These are phyloP conservation scores for Montipora capitata DNA, from an alignment of 92 coral and sea anemone genomes.

Conservation along the genomic window DNA sequence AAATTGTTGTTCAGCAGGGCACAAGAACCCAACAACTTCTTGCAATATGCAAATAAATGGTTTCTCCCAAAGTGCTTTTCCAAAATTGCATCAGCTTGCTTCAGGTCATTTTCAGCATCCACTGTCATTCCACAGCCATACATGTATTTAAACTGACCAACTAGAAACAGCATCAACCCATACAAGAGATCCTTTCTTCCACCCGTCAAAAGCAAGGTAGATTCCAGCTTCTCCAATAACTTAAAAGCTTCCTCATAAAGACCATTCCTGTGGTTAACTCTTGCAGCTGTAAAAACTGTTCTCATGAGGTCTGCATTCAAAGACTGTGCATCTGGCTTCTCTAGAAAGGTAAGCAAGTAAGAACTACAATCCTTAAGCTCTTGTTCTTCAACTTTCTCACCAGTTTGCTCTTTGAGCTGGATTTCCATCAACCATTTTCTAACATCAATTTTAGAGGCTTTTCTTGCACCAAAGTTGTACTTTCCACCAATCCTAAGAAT, in stretches of 20 bases:
- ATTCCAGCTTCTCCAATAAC: constrained; percentile 14
- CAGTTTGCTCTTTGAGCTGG: constrained; percentile 8
- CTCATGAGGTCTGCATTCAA: constrained; percentile 14
- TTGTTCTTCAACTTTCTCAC: neutral
- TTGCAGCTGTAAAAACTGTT: constrained; percentile 7
- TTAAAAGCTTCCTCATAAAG: constrained; percentile 2
- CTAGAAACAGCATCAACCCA: constrained; percentile 17
- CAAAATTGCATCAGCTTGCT: constrained; percentile 10
- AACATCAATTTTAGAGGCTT: neutral
- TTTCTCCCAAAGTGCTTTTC: neutral
- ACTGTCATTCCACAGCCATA: neutral
- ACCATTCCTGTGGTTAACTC: neutral
- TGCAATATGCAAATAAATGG: constrained; percentile 16
- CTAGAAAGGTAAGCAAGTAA: neutral
- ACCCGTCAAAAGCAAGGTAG: neutral
- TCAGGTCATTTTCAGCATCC: neutral
- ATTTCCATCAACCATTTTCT: constrained; percentile 10
- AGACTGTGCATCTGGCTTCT: neutral
- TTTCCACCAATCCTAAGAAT: neutral
- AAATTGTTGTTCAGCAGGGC: neutral
- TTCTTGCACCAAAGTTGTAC: neutral
- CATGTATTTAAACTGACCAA: neutral
- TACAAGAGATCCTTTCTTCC: neutral
- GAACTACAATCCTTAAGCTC: neutral
- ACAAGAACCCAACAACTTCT: constrained; percentile 21